Percentiles rank a stretch among this genome's conserved stretches.
Evolutionary conservation across 2,113 vertebrate species (phyloP).

Genomic region (Campylomormyrus numenius): DNA sequence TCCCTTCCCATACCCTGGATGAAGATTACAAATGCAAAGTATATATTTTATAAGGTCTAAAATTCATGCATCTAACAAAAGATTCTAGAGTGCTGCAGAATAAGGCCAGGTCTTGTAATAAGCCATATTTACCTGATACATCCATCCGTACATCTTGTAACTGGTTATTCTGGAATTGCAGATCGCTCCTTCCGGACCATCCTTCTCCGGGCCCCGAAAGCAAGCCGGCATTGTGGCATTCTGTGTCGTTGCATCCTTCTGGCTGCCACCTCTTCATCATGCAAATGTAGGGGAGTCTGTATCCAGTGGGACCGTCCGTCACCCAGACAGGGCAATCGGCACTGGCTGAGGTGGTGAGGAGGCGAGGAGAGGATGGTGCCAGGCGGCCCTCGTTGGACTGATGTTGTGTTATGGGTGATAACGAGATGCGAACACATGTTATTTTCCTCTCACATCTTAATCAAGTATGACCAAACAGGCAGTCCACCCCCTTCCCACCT

Average conservation of each 20-base stretch:
- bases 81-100: background rate
- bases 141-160: background rate
- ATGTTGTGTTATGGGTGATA: constrained; percentile 12
- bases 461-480: background rate
- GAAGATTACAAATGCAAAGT: background rate
- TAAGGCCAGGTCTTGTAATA: background rate
- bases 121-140: background rate
- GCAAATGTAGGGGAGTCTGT: background rate
- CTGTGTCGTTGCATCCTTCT: background rate
- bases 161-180: background rate
- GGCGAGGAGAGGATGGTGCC: background rate
- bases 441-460: constrained; percentile 6
- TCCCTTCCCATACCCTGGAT: background rate
- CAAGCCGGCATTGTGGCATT: background rate
- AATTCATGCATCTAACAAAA: background rate
- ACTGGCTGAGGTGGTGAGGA: background rate
- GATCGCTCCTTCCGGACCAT: background rate
- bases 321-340: background rate
- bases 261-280: background rate
- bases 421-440: constrained; percentile 18
- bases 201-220: background rate
- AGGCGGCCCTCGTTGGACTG: background rate
- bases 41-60: background rate
- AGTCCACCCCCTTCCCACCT: background rate
- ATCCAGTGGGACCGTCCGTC: background rate